Base-by-base conservation (phyloP, 2,113 vertebrate species). In the Cygnus atratus region DNA sequence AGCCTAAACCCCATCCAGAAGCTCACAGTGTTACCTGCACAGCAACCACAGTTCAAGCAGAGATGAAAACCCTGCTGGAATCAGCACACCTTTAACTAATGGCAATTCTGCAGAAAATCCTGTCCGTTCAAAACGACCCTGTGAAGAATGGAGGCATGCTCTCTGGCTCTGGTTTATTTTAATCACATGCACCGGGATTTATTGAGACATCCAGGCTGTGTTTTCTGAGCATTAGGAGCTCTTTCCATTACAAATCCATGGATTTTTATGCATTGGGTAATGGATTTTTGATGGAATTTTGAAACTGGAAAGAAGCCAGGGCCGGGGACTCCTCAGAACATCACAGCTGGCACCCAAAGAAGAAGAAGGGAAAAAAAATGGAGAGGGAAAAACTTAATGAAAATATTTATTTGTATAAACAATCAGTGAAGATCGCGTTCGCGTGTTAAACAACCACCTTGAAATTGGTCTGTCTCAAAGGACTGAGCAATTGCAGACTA, bases 361-460 rank as follows among this genome's bases (percentile, higher is more conserved):
- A 88, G 84, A 14, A 66, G 91, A 52, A 84, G 20, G 5, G 10
- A 48, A 48, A 48, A 48, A 48, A 91, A 93, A 72, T 7, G 16
- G 41, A 76, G 88, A 62, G 29, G 31, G 31, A 62, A 71, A 94
- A 91, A 78, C 80, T 89, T 95, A 97, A 97, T 97, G 96, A 96
- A 96, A 97, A 97, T 22, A 95, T 50, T 33, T 97, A 97, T 98
- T 97, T 97, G 97, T 97, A 97, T 95, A 98, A 98, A 97, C 87
- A 97, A 97, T 97, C 95, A 97, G 68, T 33, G 37, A 96, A 92
- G 93, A 91, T 92, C 92, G 72, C 41, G 88, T 97, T 97, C 97
- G 95, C 96, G 94, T 98, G 95, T 98, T 98, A 96, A 98, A 97
- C 96, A 97, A 97, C 96, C 95, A 98, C 98, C 98, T 98, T 98